Percentiles rank a stretch among this genome's conserved stretches.
Conservation (phyloP, 2,888 invertebrate species). For the Drosophila colorata region DNA sequence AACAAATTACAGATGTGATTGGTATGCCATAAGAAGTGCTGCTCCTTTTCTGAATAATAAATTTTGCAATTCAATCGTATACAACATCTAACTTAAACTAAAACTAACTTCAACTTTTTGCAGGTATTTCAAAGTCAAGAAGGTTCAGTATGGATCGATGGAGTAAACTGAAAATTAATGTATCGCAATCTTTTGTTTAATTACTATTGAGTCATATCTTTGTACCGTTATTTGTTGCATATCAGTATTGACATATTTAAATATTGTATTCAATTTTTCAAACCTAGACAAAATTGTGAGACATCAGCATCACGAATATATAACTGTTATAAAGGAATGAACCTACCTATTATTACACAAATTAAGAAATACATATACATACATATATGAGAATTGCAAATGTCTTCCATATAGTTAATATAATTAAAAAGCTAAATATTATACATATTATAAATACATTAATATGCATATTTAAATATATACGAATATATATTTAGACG, state of each 20-base stretch:
- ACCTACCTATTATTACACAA: constrained; percentile 41
- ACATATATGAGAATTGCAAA: constrained; percentile 76
- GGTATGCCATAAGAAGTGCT: background rate
- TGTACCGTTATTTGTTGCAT: constrained; percentile 58
- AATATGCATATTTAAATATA: constrained; percentile 41
- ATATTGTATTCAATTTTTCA: constrained; percentile 52
- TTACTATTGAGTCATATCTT: constrained; percentile 51
- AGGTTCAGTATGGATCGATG: constrained; percentile 96
- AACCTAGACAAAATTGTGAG: constrained; percentile 40
- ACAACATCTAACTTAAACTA: constrained; percentile 2
- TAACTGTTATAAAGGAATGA: constrained; percentile 36
- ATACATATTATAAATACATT: constrained; percentile 46
- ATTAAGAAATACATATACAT: constrained; percentile 47
- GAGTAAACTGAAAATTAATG: constrained; percentile 86
- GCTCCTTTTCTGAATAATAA: background rate
- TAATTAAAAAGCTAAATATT: constrained; percentile 50
- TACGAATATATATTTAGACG: constrained; percentile 43
- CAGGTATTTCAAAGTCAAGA: constrained; percentile 94
- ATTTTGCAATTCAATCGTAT: background rate
- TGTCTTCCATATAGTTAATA: constrained; percentile 83
- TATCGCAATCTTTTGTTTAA: constrained; percentile 40
- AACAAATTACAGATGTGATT: too few species aligned
- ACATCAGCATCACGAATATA: constrained; percentile 17
- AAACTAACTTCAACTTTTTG: constrained; percentile 82
- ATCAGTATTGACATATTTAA: constrained; percentile 56